phyloP scores from a whole-genome alignment of 2,113 vertebrate genomes.

The Nyctibius bracteatus region DNA sequence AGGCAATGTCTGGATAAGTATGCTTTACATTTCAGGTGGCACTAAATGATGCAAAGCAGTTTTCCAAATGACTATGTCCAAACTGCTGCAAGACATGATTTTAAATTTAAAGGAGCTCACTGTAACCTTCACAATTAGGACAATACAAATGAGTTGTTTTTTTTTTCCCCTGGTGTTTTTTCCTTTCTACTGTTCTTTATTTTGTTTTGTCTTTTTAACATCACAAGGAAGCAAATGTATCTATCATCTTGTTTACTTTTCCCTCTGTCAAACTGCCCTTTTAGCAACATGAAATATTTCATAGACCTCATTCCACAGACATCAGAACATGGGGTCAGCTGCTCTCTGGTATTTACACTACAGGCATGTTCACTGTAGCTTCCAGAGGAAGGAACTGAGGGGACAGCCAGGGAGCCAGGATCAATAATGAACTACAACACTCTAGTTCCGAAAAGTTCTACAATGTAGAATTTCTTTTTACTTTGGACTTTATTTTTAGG shows the following conservation, averaged over 20 bases:
- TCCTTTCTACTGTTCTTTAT: not conserved
- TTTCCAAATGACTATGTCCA: not conserved
- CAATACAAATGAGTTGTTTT: not conserved
- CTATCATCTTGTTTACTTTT: not conserved
- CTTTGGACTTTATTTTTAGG: not conserved
- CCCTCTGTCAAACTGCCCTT: not conserved
- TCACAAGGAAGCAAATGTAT: not conserved
- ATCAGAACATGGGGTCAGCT: not conserved
- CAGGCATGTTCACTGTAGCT: not conserved
- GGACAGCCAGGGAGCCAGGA: not conserved
- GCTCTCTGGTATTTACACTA: not conserved
- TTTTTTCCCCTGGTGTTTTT: not conserved
- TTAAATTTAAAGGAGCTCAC: not conserved
- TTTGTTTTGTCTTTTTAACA: not conserved
- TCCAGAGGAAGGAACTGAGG: not conserved
- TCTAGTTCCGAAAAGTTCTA: not conserved
- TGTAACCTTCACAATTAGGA: not conserved
- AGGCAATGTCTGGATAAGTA: not conserved
- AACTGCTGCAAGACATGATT: not conserved
- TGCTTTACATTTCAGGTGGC: not conserved
- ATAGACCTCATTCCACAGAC: not conserved
- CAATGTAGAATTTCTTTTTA: not conserved
- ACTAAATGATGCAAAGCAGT: not conserved
- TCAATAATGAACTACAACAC: not conserved
- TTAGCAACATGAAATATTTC: not conserved